Percentiles rank a stretch among this genome's conserved stretches.
Evolutionary conservation across 2,888 invertebrate species (phyloP).

Genomic region (Leucophenga montana): DNA sequence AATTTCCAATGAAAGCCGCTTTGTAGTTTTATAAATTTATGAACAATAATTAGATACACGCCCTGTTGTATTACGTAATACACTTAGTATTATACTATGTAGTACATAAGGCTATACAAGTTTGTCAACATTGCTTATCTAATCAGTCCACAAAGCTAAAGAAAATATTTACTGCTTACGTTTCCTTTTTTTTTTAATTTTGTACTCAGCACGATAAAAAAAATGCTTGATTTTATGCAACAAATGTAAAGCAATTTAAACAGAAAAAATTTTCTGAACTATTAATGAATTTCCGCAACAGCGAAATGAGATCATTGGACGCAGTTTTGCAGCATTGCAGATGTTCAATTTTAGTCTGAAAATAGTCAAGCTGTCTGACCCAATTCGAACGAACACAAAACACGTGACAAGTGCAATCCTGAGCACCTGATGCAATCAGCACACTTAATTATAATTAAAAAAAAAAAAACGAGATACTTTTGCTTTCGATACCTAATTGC

Average conservation of each 20-base stretch:
- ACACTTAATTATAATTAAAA: not conserved
- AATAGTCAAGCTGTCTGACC: slow-evolving; percentile 24
- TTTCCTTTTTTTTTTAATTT: not conserved
- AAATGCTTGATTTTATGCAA: not conserved
- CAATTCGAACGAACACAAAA: slow-evolving; percentile 25
- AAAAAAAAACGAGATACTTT: slow-evolving; percentile 46
- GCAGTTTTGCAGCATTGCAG: too few species aligned
- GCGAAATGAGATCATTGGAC: too few species aligned
- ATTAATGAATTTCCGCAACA: too few species aligned
- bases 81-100: too few species aligned
- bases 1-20: too few species aligned
- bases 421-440: slow-evolving; percentile 40
- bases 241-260: not conserved
- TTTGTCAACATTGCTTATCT: slow-evolving; percentile 14
- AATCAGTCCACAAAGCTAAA: not conserved
- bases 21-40: too few species aligned
- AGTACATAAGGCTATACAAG: too few species aligned
- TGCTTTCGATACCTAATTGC: slow-evolving; percentile 47
- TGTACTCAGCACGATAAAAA: too few species aligned
- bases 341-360: too few species aligned
- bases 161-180: not conserved
- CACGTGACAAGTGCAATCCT: not conserved
- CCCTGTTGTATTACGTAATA: not conserved
- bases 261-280: too few species aligned
- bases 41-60: not conserved